phyloP scores from a whole-genome alignment of 2,113 vertebrate species.

The Ibidorhyncha struthersii region DNA sequence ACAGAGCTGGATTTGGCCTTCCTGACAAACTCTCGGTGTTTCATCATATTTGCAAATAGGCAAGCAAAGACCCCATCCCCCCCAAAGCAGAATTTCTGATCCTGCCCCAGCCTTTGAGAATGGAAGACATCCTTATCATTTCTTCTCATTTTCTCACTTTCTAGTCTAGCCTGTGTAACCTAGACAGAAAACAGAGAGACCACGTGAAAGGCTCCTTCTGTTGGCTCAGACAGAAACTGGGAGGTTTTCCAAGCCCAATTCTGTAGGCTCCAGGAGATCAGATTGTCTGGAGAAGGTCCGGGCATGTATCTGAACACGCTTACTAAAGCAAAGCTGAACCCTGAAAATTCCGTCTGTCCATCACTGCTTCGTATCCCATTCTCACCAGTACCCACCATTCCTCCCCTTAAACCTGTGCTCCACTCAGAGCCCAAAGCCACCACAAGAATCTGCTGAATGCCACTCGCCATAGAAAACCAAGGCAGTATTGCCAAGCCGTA shows the following conservation, averaged over 20 bases:
- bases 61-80: neutral
- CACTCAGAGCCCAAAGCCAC: neutral
- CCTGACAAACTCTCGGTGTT: neutral
- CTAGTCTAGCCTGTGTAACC: neutral
- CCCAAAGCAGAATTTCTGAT: neutral
- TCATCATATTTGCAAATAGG: neutral
- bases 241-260: constrained; percentile 61
- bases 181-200: constrained; percentile 34
- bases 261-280: constrained; percentile 59
- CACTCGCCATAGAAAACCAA: neutral
- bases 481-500: neutral
- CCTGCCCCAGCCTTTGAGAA: neutral
- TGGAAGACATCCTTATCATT: constrained; percentile 11
- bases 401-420: neutral
- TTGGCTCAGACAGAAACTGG: constrained; percentile 61
- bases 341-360: neutral
- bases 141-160: constrained; percentile 51
- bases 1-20: neutral
- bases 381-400: neutral
- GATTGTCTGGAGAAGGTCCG: constrained; percentile 58
- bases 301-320: neutral
- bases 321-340: neutral
- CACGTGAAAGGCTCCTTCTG: constrained; percentile 59
- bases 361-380: neutral
- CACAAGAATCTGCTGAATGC: neutral